phyloP scores from a whole-genome alignment of 2,888 invertebrate species.

The Eupithecia subumbrata region DNA sequence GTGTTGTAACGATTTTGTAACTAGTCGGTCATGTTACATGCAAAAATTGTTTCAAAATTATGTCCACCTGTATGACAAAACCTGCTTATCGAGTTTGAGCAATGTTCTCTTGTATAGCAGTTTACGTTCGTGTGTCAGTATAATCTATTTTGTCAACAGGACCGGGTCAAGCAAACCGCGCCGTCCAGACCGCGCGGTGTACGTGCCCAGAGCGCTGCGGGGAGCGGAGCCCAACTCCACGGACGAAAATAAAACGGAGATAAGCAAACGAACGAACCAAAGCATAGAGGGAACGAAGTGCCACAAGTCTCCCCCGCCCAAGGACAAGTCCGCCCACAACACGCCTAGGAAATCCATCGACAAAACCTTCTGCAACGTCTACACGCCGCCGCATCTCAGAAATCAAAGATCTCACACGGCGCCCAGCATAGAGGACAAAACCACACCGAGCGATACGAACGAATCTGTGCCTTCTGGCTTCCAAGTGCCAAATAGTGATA shows the following conservation, averaged over 20 bases:
- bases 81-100: constrained; percentile 30
- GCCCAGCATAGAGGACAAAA: constrained; percentile 61
- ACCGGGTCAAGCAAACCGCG: constrained; percentile 77
- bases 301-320: constrained; percentile 70
- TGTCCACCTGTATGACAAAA: constrained; percentile 27
- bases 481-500: constrained; percentile 83
- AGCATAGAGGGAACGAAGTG: constrained; percentile 61
- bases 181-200: constrained; percentile 91
- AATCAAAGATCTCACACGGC: constrained; percentile 71
- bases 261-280: constrained; percentile 58
- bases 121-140: constrained; percentile 5
- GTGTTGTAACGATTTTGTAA: constrained; percentile 28
- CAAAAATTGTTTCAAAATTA: constrained; percentile 27
- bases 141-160: constrained; percentile 55
- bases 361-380: constrained; percentile 80
- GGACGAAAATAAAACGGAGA: constrained; percentile 56
- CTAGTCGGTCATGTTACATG: constrained; percentile 13
- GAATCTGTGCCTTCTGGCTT: constrained; percentile 75
- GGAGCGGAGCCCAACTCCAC: constrained; percentile 55
- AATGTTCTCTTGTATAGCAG: constrained; percentile 4
- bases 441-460: constrained; percentile 62
- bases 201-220: constrained; percentile 89
- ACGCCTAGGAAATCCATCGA: constrained; percentile 73
- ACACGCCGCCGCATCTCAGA: constrained; percentile 80
- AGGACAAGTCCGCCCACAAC: constrained; percentile 68